phyloP scores from a whole-genome alignment of 2,797 vertebrate genomes.

The Eulemur coronatus region DNA sequence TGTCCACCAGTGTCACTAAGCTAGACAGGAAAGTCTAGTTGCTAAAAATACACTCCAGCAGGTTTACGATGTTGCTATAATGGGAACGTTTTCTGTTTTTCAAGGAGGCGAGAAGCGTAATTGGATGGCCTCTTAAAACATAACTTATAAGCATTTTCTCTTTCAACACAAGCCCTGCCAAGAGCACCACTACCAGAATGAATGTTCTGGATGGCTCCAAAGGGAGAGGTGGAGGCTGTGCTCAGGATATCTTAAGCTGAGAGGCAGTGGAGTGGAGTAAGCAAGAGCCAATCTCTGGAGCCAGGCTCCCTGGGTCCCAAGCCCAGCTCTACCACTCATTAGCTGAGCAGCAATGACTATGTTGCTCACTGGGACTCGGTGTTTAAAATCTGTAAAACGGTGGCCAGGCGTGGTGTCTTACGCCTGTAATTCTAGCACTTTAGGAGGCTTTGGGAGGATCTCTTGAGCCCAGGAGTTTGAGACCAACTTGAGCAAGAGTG shows the following conservation, averaged over 20 bases:
- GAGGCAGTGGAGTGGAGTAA: fast-evolving
- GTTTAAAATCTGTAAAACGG: neutral
- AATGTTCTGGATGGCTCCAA: neutral
- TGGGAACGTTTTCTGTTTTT: neutral
- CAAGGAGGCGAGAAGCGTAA: neutral
- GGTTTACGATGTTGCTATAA: neutral
- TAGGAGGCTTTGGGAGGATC: no score
- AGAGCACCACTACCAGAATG: neutral
- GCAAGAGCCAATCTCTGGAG: neutral
- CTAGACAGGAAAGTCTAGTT: neutral
- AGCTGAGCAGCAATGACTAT: neutral
- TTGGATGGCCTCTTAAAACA: neutral
- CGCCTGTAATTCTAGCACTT: no score
- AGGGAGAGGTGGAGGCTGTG: neutral
- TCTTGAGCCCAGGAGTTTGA: neutral
- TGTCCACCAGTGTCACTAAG: neutral
- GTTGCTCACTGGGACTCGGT: neutral
- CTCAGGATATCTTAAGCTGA: neutral
- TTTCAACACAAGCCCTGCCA: neutral
- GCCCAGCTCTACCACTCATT: neutral
- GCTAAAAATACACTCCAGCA: neutral
- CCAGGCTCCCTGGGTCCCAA: neutral
- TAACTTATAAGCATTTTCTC: neutral
- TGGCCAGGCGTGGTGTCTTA: no score
- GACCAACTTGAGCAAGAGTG: neutral